Base-by-base conservation (phyloP, 2,113 vertebrate species). In the Fregetta grallaria region DNA sequence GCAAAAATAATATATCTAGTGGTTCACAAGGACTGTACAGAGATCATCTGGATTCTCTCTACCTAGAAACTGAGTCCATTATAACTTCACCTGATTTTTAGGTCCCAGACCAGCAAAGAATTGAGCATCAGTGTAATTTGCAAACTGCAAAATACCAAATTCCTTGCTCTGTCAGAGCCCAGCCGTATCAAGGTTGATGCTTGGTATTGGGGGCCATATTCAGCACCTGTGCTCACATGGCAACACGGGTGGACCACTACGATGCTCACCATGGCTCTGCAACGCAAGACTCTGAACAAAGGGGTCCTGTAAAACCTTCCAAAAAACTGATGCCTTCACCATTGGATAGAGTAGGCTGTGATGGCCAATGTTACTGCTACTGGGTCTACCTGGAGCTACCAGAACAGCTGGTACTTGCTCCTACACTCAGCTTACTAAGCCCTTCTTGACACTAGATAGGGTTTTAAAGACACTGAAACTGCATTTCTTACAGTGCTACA, bases 171-270 rank as follows among this genome's bases (percentile, higher is more conserved):
- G 11, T 29, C 80, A 53, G 30, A 91, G 30, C 32, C 56, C 38
- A 49, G 38, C 9, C 3, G 0, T 23, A 61, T 20, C 25, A 55
- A 21, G 6, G 15, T 1, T 9, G 6, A 40, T 74, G 53, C 8
- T 36, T 36, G 44, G 5, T 63, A 49, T 7, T 0, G 0, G 30
- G 23, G 59, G 13, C 36, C 0, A 0, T 10, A 30, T 32, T 58
- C 58, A 52, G 34, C 56, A 38, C 47, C 23, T 30, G 25, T 1
- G 1, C 30, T 78, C 65, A 71, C 20, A 16, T n/a, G n/a, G 38
- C 56, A 40, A 42, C 3, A 4, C 4, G 1, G 20, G 13, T 14
- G 13, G n/a, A 59, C 34, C n/a, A 20, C 61, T 21, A 0, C 0
- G 0, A 65, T 11, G 27, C 7, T 71, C 23, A 13, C 26, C 22